A percentile compares a stretch with the other conserved stretches of the same genome.
Conservation (phyloP, 2,113 vertebrate genomes). For the Parus major region DNA sequence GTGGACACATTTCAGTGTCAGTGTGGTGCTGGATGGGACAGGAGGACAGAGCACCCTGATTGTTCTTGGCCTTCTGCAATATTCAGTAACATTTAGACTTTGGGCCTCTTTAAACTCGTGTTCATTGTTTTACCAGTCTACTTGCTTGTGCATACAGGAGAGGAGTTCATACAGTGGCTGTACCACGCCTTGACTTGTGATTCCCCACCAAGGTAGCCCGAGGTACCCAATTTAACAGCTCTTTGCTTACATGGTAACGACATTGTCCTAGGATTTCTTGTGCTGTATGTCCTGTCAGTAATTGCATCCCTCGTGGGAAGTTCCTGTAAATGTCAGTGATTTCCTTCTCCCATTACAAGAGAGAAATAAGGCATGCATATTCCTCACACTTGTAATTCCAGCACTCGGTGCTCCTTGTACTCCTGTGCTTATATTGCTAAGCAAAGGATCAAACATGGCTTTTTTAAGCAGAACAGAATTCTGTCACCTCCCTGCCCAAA, state of each 20-base stretch:
- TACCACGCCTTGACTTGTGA: constrained; percentile 50
- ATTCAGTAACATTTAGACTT: not conserved
- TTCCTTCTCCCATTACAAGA: constrained; percentile 53
- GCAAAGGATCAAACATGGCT: not conserved
- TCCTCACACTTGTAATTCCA: constrained; percentile 48
- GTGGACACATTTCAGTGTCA: not conserved
- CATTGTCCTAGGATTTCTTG: constrained; percentile 19
- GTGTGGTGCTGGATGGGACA: not conserved
- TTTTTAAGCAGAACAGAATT: not conserved
- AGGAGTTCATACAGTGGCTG: constrained; percentile 35
- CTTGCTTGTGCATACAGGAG: constrained; percentile 54
- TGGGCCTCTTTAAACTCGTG: not conserved
- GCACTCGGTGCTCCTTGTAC: constrained; percentile 29
- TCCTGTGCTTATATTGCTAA: constrained; percentile 46
- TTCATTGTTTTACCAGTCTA: constrained; percentile 28
- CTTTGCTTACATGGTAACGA: constrained; percentile 20
- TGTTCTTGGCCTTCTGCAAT: not conserved
- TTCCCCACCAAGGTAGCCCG: constrained; percentile 44
- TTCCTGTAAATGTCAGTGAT: constrained; percentile 2
- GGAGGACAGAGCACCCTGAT: not conserved
- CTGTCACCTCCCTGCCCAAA: not conserved
- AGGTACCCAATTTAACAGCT: constrained; percentile 32
- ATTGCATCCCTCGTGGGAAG: constrained; percentile 16
- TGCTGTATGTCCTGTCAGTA: constrained; percentile 48
- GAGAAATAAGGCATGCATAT: constrained; percentile 55